Conservation (phyloP, 2,113 vertebrate species). For the Butorides virescens region DNA sequence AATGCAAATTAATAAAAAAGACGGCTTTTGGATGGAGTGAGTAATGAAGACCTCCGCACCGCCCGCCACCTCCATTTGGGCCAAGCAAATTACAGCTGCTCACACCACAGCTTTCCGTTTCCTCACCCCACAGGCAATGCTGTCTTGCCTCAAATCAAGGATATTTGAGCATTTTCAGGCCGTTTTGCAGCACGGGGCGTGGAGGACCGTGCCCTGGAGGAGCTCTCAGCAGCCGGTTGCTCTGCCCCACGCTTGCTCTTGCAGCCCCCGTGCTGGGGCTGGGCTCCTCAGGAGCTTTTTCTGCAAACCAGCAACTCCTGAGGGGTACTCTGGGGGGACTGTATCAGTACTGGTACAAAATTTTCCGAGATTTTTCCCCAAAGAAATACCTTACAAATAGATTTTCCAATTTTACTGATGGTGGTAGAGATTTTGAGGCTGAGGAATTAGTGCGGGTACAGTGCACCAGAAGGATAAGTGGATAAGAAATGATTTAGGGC, state of each 20-base stretch:
- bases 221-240: background rate
- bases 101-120: background rate
- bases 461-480: background rate
- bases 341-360: background rate
- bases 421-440: background rate
- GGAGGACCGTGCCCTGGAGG: background rate
- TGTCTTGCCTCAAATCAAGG: background rate
- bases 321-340: background rate
- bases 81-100: background rate
- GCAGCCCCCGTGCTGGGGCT: background rate
- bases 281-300: background rate
- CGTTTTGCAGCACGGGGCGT: rapidly evolving
- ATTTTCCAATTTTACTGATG: background rate
- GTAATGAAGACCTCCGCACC: background rate
- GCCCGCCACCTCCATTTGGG: background rate
- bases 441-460: background rate
- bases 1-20: background rate
- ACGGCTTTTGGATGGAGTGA: background rate
- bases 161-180: rapidly evolving
- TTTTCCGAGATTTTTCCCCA: background rate
- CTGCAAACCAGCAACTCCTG: too few relatives aligned
- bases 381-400: background rate
- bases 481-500: background rate
- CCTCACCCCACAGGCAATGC: background rate
- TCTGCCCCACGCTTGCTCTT: background rate